Conservation (phyloP, 2,888 invertebrate genomes). For the Rhamphomyia laevipes region DNA sequence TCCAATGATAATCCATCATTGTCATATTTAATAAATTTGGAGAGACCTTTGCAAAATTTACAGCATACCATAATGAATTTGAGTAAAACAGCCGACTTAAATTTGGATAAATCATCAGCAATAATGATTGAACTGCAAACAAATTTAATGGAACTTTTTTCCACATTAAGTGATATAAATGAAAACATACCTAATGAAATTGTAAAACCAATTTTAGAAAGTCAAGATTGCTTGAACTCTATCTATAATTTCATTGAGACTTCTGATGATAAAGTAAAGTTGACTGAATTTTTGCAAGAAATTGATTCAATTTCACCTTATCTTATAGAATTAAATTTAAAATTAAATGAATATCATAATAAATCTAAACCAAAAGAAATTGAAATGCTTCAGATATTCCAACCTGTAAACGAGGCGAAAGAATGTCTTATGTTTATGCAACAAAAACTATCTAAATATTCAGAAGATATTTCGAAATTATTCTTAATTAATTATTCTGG, state of each 20-base stretch:
- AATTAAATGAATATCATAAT: not conserved
- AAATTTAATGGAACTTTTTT: slow-evolving; percentile 7
- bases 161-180: slow-evolving; percentile 7
- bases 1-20: not conserved
- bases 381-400: slow-evolving; percentile 22
- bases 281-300: slow-evolving; percentile 29
- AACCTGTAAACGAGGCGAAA: slow-evolving; percentile 28
- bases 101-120: not conserved
- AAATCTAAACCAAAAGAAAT: slow-evolving; percentile 7
- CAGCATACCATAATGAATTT: slow-evolving; percentile 3
- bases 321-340: not conserved
- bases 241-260: slow-evolving; percentile 10
- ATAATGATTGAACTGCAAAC: slow-evolving; percentile 7
- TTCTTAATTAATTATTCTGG: slow-evolving; percentile 6
- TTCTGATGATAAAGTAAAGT: slow-evolving; percentile 4
- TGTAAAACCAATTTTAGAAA: slow-evolving; percentile 2
- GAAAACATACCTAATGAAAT: slow-evolving; percentile 3
- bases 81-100: slow-evolving; percentile 5
- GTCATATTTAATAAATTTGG: not conserved
- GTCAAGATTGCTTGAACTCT: slow-evolving; percentile 7
- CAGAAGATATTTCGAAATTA: slow-evolving; percentile 5
- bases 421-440: slow-evolving; percentile 18
- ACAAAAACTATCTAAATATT: slow-evolving; percentile 24
- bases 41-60: slow-evolving; percentile 8
- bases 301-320: slow-evolving; percentile 23